Conservation (phyloP, 1,140 invertebrate species). For the Dinoponera quadriceps region DNA sequence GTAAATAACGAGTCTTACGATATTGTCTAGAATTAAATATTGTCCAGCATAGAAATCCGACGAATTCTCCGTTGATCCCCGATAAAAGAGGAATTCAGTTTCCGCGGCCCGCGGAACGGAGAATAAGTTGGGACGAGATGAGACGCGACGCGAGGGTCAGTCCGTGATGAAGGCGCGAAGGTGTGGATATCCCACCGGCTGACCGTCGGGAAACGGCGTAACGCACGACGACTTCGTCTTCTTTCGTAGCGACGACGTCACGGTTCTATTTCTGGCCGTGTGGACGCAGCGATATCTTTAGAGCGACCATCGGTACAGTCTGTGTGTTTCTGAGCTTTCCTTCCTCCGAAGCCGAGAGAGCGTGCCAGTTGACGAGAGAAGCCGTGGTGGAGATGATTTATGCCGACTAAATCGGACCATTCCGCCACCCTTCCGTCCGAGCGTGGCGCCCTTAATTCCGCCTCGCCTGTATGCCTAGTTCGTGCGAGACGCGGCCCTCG, state of each 20-base stretch:
- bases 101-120: too few relatives aligned
- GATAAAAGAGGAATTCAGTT: too few relatives aligned
- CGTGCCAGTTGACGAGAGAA: constrained; percentile 52
- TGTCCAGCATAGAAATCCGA: too few relatives aligned
- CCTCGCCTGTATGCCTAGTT: background rate
- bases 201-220: background rate
- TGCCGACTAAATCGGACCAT: constrained; percentile 41
- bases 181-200: background rate
- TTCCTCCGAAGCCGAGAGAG: constrained; percentile 43
- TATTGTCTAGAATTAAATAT: too few relatives aligned
- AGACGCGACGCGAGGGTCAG: background rate
- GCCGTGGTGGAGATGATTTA: constrained; percentile 48
- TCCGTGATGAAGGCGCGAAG: background rate
- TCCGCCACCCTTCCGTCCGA: background rate
- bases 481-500: background rate
- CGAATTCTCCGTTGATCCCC: too few relatives aligned
- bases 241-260: constrained; percentile 76
- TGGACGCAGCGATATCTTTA: constrained; percentile 84
- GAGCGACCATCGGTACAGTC: constrained; percentile 74
- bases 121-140: background rate
- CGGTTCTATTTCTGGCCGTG: constrained; percentile 79
- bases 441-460: background rate
- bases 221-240: constrained; percentile 51
- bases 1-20: too few relatives aligned
- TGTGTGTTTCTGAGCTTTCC: constrained; percentile 72